Conservation (phyloP, 2,888 invertebrate species). For the Ophion slaviceki region DNA sequence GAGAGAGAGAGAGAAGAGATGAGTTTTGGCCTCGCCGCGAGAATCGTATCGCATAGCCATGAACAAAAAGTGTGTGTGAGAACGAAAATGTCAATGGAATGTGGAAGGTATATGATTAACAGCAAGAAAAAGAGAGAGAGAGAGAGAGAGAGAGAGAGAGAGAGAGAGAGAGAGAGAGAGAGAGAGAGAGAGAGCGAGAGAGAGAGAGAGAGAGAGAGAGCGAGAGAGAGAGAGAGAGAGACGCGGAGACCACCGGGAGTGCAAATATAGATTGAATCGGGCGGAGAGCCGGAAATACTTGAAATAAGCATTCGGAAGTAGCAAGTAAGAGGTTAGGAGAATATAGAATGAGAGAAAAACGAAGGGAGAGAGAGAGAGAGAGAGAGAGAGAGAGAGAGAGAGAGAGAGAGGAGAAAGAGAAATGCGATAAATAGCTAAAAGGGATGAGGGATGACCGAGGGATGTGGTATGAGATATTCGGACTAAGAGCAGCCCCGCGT, state of each 20-base stretch:
- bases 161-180: constrained; percentile 31
- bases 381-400: constrained; percentile 32
- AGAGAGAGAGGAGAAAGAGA: constrained; percentile 36
- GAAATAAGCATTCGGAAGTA: constrained; percentile 65
- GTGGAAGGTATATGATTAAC: constrained; percentile 48
- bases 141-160: constrained; percentile 45
- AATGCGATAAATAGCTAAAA: constrained; percentile 48
- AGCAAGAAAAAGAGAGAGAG: constrained; percentile 36
- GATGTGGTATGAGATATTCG: constrained; percentile 54
- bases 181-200: too few relatives aligned
- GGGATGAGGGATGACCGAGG: constrained; percentile 51
- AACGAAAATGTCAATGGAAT: constrained; percentile 46
- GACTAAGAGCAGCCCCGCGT: constrained; percentile 57
- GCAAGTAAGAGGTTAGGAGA: constrained; percentile 47
- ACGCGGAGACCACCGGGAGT: constrained; percentile 17
- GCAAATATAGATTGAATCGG: constrained; percentile 33
- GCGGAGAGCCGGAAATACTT: constrained; percentile 59
- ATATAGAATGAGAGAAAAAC: constrained; percentile 40
- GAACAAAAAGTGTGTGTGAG: constrained; percentile 35
- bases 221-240: constrained; percentile 44
- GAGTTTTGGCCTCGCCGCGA: constrained; percentile 29
- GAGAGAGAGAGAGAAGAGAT: constrained; percentile 22
- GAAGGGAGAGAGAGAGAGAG: constrained; percentile 36
- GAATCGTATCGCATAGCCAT: constrained; percentile 31
- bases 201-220: constrained; percentile 36